Conservation (phyloP, 2,888 invertebrate genomes). For the Rhingia campestris region DNA sequence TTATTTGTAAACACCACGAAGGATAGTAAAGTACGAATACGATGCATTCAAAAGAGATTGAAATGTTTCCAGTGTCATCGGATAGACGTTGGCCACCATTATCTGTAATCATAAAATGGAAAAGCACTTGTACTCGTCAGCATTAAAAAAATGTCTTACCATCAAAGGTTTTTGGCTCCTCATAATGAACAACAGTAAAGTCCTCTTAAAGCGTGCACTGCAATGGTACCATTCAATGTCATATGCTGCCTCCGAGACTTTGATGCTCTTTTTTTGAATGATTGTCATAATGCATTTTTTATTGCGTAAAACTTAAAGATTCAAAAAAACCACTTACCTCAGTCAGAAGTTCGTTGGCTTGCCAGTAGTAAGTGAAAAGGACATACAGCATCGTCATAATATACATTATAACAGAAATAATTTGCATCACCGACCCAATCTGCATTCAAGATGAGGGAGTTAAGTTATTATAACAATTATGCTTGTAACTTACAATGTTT, state of each 20-base stretch:
- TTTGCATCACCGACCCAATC: constrained; percentile 76
- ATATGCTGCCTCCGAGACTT: constrained; percentile 79
- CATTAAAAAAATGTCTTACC: constrained; percentile 73
- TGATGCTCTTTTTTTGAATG: constrained; percentile 76
- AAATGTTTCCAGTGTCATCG: constrained; percentile 78
- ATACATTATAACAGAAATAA: constrained; percentile 78
- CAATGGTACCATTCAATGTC: constrained; percentile 79
- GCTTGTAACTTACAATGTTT: constrained; percentile 77
- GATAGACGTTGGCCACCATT: constrained; percentile 78
- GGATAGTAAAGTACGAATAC: constrained; percentile 80
- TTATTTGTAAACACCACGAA: constrained; percentile 75
- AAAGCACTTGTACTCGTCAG: background rate
- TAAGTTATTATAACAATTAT: constrained; percentile 17
- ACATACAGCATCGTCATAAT: constrained; percentile 80
- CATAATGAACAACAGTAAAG: constrained; percentile 78
- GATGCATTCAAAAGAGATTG: constrained; percentile 81
- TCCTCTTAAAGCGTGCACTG: constrained; percentile 76
- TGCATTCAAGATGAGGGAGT: constrained; percentile 33
- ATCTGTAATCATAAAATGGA: constrained; percentile 69
- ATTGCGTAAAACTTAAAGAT: constrained; percentile 32
- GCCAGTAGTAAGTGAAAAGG: constrained; percentile 80
- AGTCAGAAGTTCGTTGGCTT: constrained; percentile 79
- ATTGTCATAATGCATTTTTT: constrained; percentile 46
- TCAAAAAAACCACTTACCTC: constrained; percentile 76
- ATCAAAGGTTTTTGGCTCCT: constrained; percentile 78